phyloP scores from a whole-genome alignment of 2,113 vertebrate species.

The Lipotes vexillifer region DNA sequence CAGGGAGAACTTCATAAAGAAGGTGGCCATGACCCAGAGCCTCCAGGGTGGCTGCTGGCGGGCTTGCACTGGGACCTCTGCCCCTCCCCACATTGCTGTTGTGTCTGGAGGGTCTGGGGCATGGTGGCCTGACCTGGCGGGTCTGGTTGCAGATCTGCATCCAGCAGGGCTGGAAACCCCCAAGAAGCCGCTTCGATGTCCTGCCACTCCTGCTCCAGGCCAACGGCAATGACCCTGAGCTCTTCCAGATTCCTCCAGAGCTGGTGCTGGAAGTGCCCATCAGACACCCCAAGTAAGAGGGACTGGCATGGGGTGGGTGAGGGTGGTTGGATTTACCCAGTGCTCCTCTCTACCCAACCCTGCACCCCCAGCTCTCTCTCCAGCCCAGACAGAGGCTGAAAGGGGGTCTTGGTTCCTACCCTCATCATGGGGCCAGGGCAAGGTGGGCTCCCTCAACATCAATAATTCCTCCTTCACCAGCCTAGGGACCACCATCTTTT shows the following conservation, averaged over 20 bases:
- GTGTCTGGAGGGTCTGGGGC: neutral
- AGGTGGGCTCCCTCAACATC: neutral
- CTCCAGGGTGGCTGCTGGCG: neutral
- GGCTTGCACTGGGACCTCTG: neutral
- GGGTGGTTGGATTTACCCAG: neutral
- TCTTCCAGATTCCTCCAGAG: conserved; percentile 95
- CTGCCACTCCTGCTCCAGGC: conserved; percentile 96
- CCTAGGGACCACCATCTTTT: neutral
- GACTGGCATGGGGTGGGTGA: rapidly evolving
- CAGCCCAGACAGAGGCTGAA: neutral
- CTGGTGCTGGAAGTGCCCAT: conserved; percentile 95
- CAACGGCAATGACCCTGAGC: conserved; percentile 93
- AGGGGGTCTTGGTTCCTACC: neutral
- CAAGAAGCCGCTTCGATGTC: conserved; percentile 90
- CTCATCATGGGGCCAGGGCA: neutral
- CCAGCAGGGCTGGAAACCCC: conserved; percentile 98
- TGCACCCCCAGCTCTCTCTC: neutral
- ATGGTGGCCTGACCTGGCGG: rapidly evolving
- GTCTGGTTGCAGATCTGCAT: conserved; percentile 87
- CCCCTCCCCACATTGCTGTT: rapidly evolving
- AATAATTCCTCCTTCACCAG: neutral
- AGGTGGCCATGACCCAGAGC: rapidly evolving
- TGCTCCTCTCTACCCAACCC: too few relatives aligned
- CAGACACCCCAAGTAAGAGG: conserved; percentile 95
- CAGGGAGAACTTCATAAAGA: neutral